Percentiles rank a stretch among this genome's conserved stretches.
These are phyloP conservation scores for Callinectes sapidus DNA, from an alignment of 2,888 invertebrate genomes.

Conservation along the genomic window DNA sequence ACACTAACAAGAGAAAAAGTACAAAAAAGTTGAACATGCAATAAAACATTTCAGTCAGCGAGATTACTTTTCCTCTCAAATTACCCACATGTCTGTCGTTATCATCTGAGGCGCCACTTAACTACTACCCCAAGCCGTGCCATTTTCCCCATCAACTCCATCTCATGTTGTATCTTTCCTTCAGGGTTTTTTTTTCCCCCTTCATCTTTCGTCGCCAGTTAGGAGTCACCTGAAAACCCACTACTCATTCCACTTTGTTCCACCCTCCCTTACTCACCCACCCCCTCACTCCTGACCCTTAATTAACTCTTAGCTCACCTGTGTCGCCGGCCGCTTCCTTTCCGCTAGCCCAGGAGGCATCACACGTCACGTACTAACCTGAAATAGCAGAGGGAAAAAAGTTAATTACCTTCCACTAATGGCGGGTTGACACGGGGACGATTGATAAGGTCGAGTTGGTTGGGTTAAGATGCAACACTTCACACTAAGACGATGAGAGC, in stretches of 20 bases:
- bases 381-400: conserved; percentile 45
- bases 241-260: conserved; percentile 8
- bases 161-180: not conserved
- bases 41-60: not conserved
- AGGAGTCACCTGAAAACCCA: not conserved
- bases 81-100: not conserved
- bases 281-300: conserved; percentile 30
- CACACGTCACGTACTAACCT: conserved; percentile 57
- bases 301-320: conserved; percentile 38
- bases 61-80: conserved; percentile 1
- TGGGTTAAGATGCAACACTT: not conserved
- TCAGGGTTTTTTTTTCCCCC: not conserved
- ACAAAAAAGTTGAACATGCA: not conserved
- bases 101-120: conserved; percentile 3
- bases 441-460: conserved; percentile 21
- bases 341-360: conserved; percentile 17
- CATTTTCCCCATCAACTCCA: not conserved
- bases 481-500: not conserved
- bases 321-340: conserved; percentile 22
- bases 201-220: not conserved
- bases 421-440: conserved; percentile 30
- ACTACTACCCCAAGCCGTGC: not conserved
- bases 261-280: conserved; percentile 17
- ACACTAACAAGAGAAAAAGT: not conserved
- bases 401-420: conserved; percentile 32